phyloP scores from a whole-genome alignment of 2,797 vertebrate species.

The Lemur catta region DNA sequence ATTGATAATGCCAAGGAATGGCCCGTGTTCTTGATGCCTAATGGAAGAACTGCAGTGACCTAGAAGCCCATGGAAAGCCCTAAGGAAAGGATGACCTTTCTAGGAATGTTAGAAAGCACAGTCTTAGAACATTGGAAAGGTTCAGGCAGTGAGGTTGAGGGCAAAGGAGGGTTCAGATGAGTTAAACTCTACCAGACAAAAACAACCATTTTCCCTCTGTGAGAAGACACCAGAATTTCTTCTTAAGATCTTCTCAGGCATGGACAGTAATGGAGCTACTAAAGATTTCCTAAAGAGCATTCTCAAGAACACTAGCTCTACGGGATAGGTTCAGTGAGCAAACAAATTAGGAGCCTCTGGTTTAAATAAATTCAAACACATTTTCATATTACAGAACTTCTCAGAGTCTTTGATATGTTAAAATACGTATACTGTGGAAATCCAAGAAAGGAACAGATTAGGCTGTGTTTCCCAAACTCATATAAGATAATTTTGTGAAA shows the following conservation, averaged over 20 bases:
- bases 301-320: background rate
- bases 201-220: background rate
- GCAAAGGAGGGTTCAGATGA: background rate
- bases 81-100: background rate
- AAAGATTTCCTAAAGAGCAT: background rate
- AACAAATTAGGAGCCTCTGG: background rate
- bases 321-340: background rate
- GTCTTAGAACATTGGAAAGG: background rate
- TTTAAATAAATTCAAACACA: background rate
- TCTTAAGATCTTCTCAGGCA: background rate
- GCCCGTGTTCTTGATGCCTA: background rate
- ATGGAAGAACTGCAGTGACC: background rate
- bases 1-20: background rate
- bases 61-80: background rate
- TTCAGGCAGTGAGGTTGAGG: background rate
- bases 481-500: background rate
- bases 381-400: conserved; percentile 42
- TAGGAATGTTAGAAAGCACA: background rate
- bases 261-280: background rate
- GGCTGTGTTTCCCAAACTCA: background rate
- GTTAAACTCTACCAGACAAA: background rate
- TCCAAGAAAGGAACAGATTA: background rate
- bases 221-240: background rate
- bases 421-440: background rate
- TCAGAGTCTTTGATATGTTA: background rate